Evolutionary conservation across 2,797 vertebrate species (phyloP).

Genomic region (Enteromius trimaculatus): DNA sequence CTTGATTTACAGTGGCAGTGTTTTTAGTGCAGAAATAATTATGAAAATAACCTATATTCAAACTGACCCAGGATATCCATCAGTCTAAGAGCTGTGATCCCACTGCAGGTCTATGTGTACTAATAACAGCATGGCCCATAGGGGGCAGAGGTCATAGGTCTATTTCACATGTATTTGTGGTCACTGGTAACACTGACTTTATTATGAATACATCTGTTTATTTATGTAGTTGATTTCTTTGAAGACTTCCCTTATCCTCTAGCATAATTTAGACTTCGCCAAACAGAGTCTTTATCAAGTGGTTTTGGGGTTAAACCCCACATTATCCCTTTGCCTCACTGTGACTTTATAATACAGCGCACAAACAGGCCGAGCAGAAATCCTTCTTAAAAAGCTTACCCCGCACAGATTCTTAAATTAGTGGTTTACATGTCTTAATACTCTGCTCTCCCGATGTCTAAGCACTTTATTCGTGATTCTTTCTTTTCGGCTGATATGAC

Average conservation of each 20-base stretch:
- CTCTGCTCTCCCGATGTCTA: conserved; percentile 67
- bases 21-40: background rate
- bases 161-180: background rate
- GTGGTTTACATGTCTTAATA: conserved; percentile 77
- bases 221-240: background rate
- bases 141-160: background rate
- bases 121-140: background rate
- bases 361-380: conserved; percentile 81
- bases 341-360: conserved; percentile 84
- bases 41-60: background rate
- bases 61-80: background rate
- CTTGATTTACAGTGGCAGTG: background rate
- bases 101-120: background rate
- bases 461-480: conserved; percentile 61
- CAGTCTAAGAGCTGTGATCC: background rate
- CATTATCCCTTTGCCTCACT: conserved; percentile 84
- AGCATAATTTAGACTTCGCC: conserved; percentile 62
- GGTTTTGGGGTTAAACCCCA: conserved; percentile 81
- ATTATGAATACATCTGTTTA: background rate
- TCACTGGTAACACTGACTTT: background rate
- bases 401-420: conserved; percentile 83
- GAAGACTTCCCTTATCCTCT: conserved; percentile 1
- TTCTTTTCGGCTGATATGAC: conserved; percentile 49
- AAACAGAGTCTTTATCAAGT: conserved; percentile 51
- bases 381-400: conserved; percentile 87